Conservation (phyloP, 2,797 vertebrate genomes). For the Sebastolobus alascanus region DNA sequence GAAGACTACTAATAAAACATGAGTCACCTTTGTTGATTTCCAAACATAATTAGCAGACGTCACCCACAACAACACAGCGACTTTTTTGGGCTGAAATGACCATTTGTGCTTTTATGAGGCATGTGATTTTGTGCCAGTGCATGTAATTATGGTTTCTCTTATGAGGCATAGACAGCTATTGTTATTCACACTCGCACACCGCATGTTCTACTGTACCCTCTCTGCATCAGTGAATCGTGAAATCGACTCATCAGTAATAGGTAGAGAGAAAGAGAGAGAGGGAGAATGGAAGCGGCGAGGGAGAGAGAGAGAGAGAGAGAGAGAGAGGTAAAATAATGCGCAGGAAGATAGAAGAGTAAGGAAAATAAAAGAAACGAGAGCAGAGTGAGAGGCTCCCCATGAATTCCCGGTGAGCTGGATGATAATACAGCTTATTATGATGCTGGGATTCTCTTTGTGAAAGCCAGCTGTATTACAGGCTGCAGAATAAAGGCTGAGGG, state of each 20-base stretch:
- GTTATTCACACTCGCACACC: constrained; percentile 77
- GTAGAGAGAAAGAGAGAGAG: constrained; percentile 57
- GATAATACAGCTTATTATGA: constrained; percentile 63
- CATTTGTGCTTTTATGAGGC: constrained; percentile 64
- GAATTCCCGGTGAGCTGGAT: constrained; percentile 50
- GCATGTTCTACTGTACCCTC: constrained; percentile 79
- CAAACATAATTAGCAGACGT: constrained; percentile 27
- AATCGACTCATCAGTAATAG: constrained; percentile 83
- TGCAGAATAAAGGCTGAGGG: constrained; percentile 40
- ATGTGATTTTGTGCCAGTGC: constrained; percentile 44
- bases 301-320: constrained; percentile 15
- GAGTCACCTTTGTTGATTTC: constrained; percentile 8
- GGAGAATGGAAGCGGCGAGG: constrained; percentile 34
- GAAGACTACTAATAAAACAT: constrained; percentile 19
- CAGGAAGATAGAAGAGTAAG: constrained; percentile 37
- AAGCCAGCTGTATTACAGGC: constrained; percentile 48
- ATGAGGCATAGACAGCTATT: constrained; percentile 70
- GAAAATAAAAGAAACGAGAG: constrained; percentile 47
- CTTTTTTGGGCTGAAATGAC: not conserved
- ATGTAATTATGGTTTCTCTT: constrained; percentile 76
- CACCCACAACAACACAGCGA: not conserved
- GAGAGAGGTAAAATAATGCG: constrained; percentile 55
- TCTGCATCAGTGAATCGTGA: constrained; percentile 81
- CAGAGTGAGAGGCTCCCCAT: constrained; percentile 21
- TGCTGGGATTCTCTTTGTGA: constrained; percentile 41